These are phyloP conservation scores for Empidonax alnorum DNA, from an alignment of 2,113 vertebrate genomes.

Conservation along the genomic window DNA sequence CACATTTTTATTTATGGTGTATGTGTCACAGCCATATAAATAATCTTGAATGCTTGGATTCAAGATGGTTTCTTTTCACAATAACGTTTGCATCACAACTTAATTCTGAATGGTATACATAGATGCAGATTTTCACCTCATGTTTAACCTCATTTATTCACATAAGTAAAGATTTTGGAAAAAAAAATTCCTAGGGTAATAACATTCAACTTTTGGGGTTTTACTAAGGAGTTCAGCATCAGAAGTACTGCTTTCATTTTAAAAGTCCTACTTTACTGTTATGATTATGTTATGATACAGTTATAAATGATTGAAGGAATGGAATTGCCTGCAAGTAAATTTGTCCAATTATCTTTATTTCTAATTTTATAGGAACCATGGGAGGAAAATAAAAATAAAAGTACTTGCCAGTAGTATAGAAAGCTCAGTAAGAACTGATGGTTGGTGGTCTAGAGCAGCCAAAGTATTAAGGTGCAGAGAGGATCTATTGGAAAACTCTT, in stretches of 20 bases:
- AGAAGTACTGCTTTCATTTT: background rate
- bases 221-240: background rate
- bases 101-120: constrained; percentile 18
- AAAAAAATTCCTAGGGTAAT: background rate
- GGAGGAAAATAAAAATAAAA: background rate
- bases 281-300: background rate
- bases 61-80: background rate
- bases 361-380: background rate
- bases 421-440: background rate
- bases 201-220: background rate
- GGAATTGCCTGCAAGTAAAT: background rate
- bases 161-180: background rate
- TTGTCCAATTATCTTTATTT: background rate
- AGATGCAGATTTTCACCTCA: constrained; percentile 2
- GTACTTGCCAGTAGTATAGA: background rate
- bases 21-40: background rate
- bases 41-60: background rate
- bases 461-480: background rate
- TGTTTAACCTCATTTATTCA: background rate
- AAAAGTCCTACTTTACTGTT: background rate
- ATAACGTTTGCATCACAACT: background rate
- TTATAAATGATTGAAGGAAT: background rate
- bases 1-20: background rate
- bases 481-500: background rate
- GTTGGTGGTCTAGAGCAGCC: background rate